Conservation (phyloP, 1,140 invertebrate genomes). For the Rhynchophorus ferrugineus region DNA sequence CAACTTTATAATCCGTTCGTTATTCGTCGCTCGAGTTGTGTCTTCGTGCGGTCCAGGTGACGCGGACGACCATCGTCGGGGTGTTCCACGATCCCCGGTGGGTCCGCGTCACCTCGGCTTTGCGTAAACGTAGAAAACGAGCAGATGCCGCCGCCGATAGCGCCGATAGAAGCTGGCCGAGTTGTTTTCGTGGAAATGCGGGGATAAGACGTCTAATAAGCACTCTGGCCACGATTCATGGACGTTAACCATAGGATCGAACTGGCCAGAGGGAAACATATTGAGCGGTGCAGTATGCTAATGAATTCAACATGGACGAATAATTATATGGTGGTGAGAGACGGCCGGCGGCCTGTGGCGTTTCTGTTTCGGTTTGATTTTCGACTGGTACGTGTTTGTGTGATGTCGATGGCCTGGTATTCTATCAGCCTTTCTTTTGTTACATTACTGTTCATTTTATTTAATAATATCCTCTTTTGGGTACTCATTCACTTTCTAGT, state of each 20-base stretch:
- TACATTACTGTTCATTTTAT: too few species aligned
- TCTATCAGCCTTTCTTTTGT: too few species aligned
- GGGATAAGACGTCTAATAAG: conserved; percentile 21
- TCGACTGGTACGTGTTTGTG: too few species aligned
- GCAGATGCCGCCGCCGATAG: conserved; percentile 16
- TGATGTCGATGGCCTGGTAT: too few species aligned
- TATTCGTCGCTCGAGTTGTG: too few species aligned
- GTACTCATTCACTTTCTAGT: too few species aligned
- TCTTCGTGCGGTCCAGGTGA: too few species aligned
- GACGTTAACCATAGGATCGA: conserved; percentile 14
- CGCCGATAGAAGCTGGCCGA: conserved; percentile 15
- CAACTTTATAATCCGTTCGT: too few species aligned
- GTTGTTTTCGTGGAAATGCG: conserved; percentile 16
- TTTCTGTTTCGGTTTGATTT: not conserved
- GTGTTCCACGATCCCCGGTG: conserved; percentile 1
- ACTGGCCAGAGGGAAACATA: conserved; percentile 15
- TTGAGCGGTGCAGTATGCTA: conserved; percentile 10
- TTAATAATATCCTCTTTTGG: too few species aligned
- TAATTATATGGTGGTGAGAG: conserved; percentile 4
- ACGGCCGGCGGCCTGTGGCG: not conserved
- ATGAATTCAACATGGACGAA: conserved; percentile 13
- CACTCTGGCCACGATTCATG: conserved; percentile 19
- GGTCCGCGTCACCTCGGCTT: not conserved
- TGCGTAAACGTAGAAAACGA: not conserved
- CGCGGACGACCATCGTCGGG: conserved; percentile 1